Evolutionary conservation across 2,797 vertebrate species (phyloP).

Genomic region (Hirundo rustica): DNA sequence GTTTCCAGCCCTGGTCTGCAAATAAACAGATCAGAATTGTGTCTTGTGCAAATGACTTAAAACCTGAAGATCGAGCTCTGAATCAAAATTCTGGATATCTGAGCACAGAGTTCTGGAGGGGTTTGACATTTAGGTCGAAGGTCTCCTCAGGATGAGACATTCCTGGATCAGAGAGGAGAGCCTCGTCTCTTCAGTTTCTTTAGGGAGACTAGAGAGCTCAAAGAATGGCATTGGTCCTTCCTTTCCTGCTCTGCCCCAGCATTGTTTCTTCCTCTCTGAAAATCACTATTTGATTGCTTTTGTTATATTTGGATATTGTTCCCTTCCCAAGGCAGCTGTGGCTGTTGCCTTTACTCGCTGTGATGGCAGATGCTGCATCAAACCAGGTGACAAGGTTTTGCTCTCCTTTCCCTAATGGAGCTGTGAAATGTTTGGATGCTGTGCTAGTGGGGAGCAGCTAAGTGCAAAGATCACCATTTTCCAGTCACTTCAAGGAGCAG

Average conservation of each 20-base stretch:
- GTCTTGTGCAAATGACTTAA: not conserved
- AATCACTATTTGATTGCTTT: not conserved
- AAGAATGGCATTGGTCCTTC: not conserved
- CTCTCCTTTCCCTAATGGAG: not conserved
- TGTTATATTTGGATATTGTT: not conserved
- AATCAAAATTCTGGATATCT: not conserved
- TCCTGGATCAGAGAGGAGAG: not conserved
- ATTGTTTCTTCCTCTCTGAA: not conserved
- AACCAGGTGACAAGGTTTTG: not conserved
- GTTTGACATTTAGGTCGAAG: not conserved
- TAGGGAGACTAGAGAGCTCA: not conserved
- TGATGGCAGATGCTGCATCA: not conserved
- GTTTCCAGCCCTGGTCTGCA: not conserved
- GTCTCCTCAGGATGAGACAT: not conserved
- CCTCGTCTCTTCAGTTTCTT: not conserved
- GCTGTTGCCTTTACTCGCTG: not conserved
- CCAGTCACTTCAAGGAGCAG: not conserved
- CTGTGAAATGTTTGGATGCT: not conserved
- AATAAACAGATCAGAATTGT: not conserved
- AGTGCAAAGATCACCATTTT: not conserved
- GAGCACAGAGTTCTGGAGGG: not conserved
- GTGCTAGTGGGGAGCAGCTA: not conserved
- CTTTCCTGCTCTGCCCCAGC: not conserved
- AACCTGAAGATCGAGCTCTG: not conserved
- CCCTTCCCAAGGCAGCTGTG: not conserved